A percentile compares a stretch with the other conserved stretches of the same genome.
Evolutionary conservation across 1,140 invertebrate species (phyloP).

Genomic region (Scaptomyza hsui): DNA sequence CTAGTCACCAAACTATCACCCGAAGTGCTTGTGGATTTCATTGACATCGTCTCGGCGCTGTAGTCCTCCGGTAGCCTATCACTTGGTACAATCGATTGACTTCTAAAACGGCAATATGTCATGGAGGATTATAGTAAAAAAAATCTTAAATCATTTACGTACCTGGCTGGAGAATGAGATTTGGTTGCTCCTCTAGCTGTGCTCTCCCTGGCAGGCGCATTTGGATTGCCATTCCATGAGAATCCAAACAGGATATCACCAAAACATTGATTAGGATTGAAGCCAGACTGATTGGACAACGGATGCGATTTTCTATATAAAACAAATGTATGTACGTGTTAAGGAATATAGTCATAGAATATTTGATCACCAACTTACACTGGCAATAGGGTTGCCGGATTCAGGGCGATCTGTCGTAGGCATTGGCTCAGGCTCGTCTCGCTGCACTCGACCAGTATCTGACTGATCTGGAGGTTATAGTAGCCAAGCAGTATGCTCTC

Average conservation of each 20-base stretch:
- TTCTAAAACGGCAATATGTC: slow-evolving; percentile 11
- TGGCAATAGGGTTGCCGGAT: slow-evolving; percentile 87
- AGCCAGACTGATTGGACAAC: slow-evolving; percentile 91
- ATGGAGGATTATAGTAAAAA: neutral
- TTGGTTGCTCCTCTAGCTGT: slow-evolving; percentile 32
- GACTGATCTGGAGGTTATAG: slow-evolving; percentile 90
- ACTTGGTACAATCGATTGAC: neutral
- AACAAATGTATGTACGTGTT: too few relatives aligned
- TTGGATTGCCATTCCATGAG: slow-evolving; percentile 86
- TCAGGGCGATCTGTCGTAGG: slow-evolving; percentile 89
- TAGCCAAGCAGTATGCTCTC: slow-evolving; percentile 90
- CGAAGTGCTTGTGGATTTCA: slow-evolving; percentile 38
- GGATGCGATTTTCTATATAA: slow-evolving; percentile 84
- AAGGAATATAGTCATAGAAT: too few relatives aligned
- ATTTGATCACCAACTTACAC: too few relatives aligned
- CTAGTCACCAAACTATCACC: slow-evolving; percentile 27
- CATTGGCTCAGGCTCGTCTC: slow-evolving; percentile 92
- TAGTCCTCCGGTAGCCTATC: slow-evolving; percentile 43
- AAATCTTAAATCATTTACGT: neutral
- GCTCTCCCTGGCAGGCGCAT: slow-evolving; percentile 39
- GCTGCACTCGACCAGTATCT: slow-evolving; percentile 91
- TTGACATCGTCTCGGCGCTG: slow-evolving; percentile 38
- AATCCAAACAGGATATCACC: slow-evolving; percentile 95
- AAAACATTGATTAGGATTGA: slow-evolving; percentile 94
- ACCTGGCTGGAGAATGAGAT: slow-evolving; percentile 49